Conservation (phyloP, 1,140 invertebrate species). For the Campoletis sonorensis region DNA sequence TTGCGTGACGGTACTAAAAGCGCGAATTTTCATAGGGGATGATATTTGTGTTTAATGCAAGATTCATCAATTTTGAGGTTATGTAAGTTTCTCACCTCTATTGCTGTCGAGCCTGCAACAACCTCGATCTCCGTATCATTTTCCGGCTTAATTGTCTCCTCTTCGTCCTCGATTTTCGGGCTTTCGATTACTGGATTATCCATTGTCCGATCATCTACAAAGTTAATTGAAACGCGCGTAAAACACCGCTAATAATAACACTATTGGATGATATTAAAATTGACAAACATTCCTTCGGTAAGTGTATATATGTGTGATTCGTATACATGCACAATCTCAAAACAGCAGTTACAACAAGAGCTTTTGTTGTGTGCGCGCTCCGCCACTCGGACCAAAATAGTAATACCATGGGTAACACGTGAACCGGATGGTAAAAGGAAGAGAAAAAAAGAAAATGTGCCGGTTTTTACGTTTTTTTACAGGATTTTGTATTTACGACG, state of each 20-base stretch:
- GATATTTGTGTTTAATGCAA: neutral
- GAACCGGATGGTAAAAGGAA: too few relatives aligned
- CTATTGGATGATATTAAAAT: neutral
- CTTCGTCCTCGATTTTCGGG: conserved; percentile 55
- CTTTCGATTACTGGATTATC: conserved; percentile 60
- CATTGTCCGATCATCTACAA: conserved; percentile 63
- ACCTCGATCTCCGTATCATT: conserved; percentile 46
- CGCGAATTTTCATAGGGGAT: neutral
- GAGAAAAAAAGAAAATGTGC: too few relatives aligned
- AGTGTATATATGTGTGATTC: too few relatives aligned
- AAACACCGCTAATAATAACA: neutral
- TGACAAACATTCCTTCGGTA: too few relatives aligned
- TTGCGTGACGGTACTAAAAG: neutral
- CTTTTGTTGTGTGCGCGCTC: too few relatives aligned
- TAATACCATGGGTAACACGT: too few relatives aligned
- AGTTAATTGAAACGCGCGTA: neutral
- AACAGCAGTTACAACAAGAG: too few relatives aligned
- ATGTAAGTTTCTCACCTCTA: conserved; percentile 48
- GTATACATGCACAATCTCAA: too few relatives aligned
- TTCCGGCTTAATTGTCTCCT: conserved; percentile 53
- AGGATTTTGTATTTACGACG: too few relatives aligned
- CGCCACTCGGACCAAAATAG: too few relatives aligned
- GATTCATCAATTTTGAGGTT: conserved; percentile 52
- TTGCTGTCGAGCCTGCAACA: conserved; percentile 10
- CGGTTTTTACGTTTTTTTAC: too few relatives aligned